A percentile compares a stretch with the other conserved stretches of the same genome.
phyloP scores from a whole-genome alignment of 2,113 vertebrate genomes.

The Cynoglossus semilaevis region DNA sequence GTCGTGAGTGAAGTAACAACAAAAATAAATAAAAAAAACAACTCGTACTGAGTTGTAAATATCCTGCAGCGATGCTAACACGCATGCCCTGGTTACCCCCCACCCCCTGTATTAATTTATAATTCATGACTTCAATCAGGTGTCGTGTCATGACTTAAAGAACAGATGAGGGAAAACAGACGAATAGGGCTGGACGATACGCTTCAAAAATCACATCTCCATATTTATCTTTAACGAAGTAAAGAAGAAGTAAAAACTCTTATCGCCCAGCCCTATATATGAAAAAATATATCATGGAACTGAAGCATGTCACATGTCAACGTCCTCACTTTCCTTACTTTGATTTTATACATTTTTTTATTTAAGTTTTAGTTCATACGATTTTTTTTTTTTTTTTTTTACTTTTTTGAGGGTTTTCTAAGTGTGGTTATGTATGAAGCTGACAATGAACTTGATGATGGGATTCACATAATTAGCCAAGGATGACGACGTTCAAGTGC shows the following conservation, averaged over 20 bases:
- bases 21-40: slow-evolving; percentile 2
- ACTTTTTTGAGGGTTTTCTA: background rate
- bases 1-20: slow-evolving; percentile 46
- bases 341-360: background rate
- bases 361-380: background rate
- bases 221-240: too few relatives aligned
- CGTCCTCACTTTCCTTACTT: background rate
- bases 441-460: too few relatives aligned
- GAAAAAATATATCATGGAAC: too few relatives aligned
- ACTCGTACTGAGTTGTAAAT: slow-evolving; percentile 1
- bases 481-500: too few relatives aligned
- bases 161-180: too few relatives aligned
- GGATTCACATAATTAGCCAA: too few relatives aligned
- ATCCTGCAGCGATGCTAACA: slow-evolving; percentile 44
- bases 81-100: slow-evolving; percentile 49
- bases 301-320: slow-evolving; percentile 13
- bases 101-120: slow-evolving; percentile 15
- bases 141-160: slow-evolving; percentile 14
- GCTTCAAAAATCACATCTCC: too few relatives aligned
- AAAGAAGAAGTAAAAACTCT: too few relatives aligned
- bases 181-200: too few relatives aligned
- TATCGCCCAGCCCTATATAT: too few relatives aligned
- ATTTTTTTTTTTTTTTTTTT: slow-evolving; percentile 1
- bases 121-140: slow-evolving; percentile 31
- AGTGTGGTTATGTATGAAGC: background rate